Evolutionary conservation across 53 echinoderm and acorn worm species (phyloP), one percentile per base, ranked within the genome.

Genomic region (Pentamera pediparva): DNA sequence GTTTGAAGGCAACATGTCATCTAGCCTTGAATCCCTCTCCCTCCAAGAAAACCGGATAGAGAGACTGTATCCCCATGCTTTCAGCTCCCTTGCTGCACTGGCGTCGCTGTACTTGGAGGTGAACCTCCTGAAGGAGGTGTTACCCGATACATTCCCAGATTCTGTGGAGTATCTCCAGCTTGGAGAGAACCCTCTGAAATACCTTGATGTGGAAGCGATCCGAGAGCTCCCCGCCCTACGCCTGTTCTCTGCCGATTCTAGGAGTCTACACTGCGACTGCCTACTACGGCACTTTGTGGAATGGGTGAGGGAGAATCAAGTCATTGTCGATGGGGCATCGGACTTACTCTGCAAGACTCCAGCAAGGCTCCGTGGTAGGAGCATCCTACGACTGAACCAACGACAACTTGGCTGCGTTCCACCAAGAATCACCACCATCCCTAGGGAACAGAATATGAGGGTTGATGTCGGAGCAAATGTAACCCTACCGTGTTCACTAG

Each of bases 251-350:
- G 61, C 91, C 4, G 67, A 83, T 33, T 85, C 80, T 35, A 88
- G 78, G 31, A 74, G 61, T 35, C 69, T 93, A 19, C 91, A 79
- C 18, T 96, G 98, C 39, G 98, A 96, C 61, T 96, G 98, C 53
- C 76, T 85, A 6, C 50, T 96, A 65, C 24, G 48, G 24, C 63
- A 75, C 18, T 96, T 96, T 78, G 78, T 78, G n/a, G 74, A 76
- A 39, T 96, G 91, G 91, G 61, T 96, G 35, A 74, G 75, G 43
- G 26, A 31, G 70, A 86, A 96, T 50, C 51, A 67, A 5, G 64
- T 80, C 3, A 88, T 54, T 21, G 75, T 93, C 31, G 87, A 84
- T 17, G 59, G 74, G 22, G 57, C 82, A 36, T 77, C 59, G 53
- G 89, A 90, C 47, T 61, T 89, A 33, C 74, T 62, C 32, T 93